Evolutionary conservation across 92 coral and sea anemone genomes (phyloP).

Genomic region (Phymanthus crucifer): DNA sequence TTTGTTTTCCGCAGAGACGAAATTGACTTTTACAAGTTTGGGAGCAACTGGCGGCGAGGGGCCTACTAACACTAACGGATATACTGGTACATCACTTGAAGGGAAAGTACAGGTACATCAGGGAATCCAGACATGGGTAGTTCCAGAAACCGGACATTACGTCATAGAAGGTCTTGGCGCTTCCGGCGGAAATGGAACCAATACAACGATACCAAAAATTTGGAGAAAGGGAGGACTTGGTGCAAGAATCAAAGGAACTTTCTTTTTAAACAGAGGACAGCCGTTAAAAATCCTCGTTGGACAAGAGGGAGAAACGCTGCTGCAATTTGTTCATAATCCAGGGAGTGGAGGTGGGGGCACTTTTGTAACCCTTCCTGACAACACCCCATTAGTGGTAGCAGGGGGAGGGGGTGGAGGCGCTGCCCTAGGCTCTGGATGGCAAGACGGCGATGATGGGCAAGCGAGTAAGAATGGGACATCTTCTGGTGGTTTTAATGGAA

Average conservation of each 20-base stretch:
- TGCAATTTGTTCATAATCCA: conserved; percentile 19
- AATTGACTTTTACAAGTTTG: conserved; percentile 65
- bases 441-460: conserved; percentile 79
- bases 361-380: conserved; percentile 48
- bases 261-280: conserved; percentile 52
- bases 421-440: conserved; percentile 19
- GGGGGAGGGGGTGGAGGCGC: conserved; percentile 91
- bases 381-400: conserved; percentile 65
- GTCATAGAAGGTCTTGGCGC: conserved; percentile 84
- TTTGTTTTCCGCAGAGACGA: neutral
- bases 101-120: conserved; percentile 58
- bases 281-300: conserved; percentile 64
- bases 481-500: conserved; percentile 60
- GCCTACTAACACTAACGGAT: conserved; percentile 58
- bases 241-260: conserved; percentile 63
- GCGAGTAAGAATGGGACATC: conserved; percentile 50
- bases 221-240: conserved; percentile 84
- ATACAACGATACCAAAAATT: conserved; percentile 32
- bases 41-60: conserved; percentile 73
- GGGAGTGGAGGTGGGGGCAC: conserved; percentile 92
- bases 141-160: conserved; percentile 76
- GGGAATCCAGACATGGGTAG: conserved; percentile 89
- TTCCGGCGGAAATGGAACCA: conserved; percentile 90
- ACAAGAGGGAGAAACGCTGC: conserved; percentile 45
- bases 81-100: conserved; percentile 69